Percentiles rank a stretch among this genome's conserved stretches.
phyloP scores from a whole-genome alignment of 2,888 invertebrate genomes.

The Rotaria magnacalcarata region DNA sequence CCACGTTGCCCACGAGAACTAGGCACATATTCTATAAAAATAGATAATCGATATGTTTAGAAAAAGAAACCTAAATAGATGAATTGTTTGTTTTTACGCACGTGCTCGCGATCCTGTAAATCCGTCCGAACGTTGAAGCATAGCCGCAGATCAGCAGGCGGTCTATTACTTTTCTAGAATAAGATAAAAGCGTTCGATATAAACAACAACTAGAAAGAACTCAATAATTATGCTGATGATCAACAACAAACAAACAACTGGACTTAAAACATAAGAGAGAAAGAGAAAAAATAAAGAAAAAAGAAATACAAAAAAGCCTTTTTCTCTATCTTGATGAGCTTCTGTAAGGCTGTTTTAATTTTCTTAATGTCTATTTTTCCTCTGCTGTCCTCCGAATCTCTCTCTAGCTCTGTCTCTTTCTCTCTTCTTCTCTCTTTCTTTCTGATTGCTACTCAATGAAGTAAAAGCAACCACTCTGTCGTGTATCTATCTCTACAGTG shows the following conservation, averaged over 20 bases:
- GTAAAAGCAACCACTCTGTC: background rate
- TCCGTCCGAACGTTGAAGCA: background rate
- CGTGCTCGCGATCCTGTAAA: slow-evolving; percentile 6
- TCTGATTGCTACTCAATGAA: background rate
- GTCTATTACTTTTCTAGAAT: slow-evolving; percentile 1
- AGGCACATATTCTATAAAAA: background rate
- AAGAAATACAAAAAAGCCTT: background rate
- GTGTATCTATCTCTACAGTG: background rate
- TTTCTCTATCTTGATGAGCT: background rate
- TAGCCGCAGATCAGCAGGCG: background rate
- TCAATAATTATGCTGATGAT: background rate
- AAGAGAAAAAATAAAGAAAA: background rate
- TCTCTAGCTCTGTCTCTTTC: background rate
- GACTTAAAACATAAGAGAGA: background rate
- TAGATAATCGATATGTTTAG: background rate
- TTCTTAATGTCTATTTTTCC: background rate
- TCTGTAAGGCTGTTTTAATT: slow-evolving; percentile 3
- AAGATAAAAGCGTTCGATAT: background rate
- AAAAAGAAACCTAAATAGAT: background rate
- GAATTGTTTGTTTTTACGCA: background rate
- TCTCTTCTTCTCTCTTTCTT: background rate
- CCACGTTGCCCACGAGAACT: background rate
- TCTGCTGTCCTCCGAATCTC: background rate
- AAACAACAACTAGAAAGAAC: background rate
- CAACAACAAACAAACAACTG: slow-evolving; percentile 1